phyloP scores from a whole-genome alignment of 2,888 invertebrate genomes.

The Drosophila nr. perissopoda region DNA sequence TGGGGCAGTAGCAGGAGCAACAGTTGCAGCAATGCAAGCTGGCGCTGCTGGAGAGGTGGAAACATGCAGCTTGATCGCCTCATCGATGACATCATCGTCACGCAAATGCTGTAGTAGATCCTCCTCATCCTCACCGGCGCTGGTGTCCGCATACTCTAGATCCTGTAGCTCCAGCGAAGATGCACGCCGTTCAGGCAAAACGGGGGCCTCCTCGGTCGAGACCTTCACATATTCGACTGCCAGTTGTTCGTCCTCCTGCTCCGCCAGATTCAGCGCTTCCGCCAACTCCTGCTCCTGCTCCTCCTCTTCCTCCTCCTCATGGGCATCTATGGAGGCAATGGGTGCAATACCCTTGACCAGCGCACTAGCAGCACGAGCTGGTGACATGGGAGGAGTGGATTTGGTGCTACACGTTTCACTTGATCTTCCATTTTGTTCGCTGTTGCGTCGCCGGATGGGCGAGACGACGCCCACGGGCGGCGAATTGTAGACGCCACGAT shows the following conservation, averaged over 20 bases:
- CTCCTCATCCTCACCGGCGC: slow-evolving; percentile 86
- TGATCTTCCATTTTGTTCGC: slow-evolving; percentile 67
- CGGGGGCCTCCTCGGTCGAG: slow-evolving; percentile 49
- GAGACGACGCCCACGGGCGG: slow-evolving; percentile 82
- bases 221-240: slow-evolving; percentile 59
- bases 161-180: slow-evolving; percentile 86
- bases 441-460: slow-evolving; percentile 74
- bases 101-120: slow-evolving; percentile 85
- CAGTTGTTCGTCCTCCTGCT: slow-evolving; percentile 56
- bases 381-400: slow-evolving; percentile 78
- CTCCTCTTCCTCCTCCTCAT: slow-evolving; percentile 75
- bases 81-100: slow-evolving; percentile 69
- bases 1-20: neutral
- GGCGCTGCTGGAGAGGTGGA: slow-evolving; percentile 5
- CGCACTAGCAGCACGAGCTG: slow-evolving; percentile 57
- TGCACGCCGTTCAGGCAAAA: slow-evolving; percentile 61
- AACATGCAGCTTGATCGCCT: slow-evolving; percentile 55
- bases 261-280: slow-evolving; percentile 40
- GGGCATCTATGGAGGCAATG: slow-evolving; percentile 81
- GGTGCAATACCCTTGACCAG: slow-evolving; percentile 81
- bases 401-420: slow-evolving; percentile 63
- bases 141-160: slow-evolving; percentile 87
- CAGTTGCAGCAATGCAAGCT: slow-evolving; percentile 1
- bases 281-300: slow-evolving; percentile 45
- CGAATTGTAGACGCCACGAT: slow-evolving; percentile 68